Conservation (phyloP, 2,113 vertebrate genomes). For the Enhydra lutris region DNA sequence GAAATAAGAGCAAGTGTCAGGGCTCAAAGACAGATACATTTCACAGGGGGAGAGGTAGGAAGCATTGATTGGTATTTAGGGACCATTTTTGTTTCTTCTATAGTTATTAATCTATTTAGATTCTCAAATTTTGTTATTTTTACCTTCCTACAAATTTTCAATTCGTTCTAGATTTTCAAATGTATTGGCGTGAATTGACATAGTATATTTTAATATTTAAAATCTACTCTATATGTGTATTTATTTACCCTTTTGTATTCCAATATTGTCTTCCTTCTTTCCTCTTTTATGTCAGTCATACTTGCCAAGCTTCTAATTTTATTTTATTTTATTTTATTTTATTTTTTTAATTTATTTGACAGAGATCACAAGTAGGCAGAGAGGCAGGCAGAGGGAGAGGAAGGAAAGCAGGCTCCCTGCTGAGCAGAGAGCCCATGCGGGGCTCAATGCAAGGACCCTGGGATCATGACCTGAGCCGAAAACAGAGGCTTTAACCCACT, state of each 20-base stretch:
- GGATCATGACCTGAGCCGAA: no score
- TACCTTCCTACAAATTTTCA: neutral
- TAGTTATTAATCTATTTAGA: neutral
- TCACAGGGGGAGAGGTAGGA: neutral
- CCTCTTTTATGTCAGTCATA: neutral
- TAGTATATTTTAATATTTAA: neutral
- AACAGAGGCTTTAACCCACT: no score
- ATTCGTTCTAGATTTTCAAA: neutral
- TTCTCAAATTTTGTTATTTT: neutral
- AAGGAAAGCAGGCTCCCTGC: no score
- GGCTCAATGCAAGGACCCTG: no score
- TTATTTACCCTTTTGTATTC: neutral
- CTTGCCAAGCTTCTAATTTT: neutral
- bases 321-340: neutral
- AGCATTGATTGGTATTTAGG: neutral
- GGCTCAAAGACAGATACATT: neutral
- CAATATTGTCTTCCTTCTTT: neutral
- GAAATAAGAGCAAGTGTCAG: neutral
- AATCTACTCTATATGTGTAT: neutral
- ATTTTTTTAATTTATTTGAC: no score
- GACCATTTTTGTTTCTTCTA: neutral
- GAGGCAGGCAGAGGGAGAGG: no score
- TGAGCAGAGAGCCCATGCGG: no score
- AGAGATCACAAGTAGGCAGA: no score
- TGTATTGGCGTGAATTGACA: neutral